A percentile compares a stretch with the other conserved stretches of the same genome.
These are phyloP conservation scores for Physeter macrocephalus DNA, from an alignment of 2,113 vertebrate species.

Conservation along the genomic window DNA sequence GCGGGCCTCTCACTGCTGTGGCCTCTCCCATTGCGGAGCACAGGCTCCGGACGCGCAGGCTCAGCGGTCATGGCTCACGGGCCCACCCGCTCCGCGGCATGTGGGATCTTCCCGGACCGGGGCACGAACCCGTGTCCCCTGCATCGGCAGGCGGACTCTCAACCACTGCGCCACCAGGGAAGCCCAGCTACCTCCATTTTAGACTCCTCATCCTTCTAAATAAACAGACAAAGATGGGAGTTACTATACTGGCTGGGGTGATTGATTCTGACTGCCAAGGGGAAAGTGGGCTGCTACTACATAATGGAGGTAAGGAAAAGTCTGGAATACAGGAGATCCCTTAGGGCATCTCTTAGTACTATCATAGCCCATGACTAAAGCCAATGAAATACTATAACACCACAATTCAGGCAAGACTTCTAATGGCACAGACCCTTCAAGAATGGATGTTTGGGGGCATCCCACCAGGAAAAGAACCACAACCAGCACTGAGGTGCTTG, in stretches of 20 bases:
- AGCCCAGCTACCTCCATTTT: background rate
- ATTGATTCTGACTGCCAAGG: background rate
- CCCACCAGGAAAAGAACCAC: background rate
- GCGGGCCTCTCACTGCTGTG: too few species aligned
- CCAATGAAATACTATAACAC: background rate
- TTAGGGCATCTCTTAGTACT: background rate
- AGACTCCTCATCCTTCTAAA: background rate
- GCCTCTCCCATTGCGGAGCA: too few species aligned
- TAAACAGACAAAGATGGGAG: background rate
- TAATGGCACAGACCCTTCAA: background rate
- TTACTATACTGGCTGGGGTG: background rate
- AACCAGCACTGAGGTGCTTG: background rate
- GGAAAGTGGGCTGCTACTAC: background rate
- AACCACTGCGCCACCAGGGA: too few species aligned
- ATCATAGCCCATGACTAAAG: background rate
- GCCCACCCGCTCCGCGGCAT: too few species aligned
- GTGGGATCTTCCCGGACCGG: too few species aligned
- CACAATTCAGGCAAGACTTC: background rate
- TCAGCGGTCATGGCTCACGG: too few species aligned
- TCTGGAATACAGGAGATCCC: background rate
- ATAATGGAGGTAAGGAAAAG: background rate
- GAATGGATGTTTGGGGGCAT: background rate
- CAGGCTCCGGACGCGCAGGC: too few species aligned
- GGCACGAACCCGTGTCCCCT: too few species aligned
- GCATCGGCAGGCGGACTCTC: too few species aligned